Conservation (phyloP, 2,888 invertebrate genomes). For the Drosophila pseudotakahashii region DNA sequence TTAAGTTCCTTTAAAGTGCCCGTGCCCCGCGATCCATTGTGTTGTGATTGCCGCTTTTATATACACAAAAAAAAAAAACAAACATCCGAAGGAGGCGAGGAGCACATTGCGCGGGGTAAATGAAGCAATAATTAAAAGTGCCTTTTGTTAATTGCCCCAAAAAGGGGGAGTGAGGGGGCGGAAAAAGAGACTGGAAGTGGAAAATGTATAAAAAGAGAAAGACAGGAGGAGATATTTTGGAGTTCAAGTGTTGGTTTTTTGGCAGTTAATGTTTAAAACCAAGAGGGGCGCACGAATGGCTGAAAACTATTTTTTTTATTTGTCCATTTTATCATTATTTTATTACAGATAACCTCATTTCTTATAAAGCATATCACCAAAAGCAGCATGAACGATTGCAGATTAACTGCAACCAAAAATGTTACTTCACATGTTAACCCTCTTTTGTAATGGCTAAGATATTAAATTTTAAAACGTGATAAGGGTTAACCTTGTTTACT, state of each 20-base stretch:
- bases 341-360: constrained; percentile 2
- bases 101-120: constrained; percentile 46
- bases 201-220: constrained; percentile 15
- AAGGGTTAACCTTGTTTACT: constrained; percentile 55
- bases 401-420: background rate
- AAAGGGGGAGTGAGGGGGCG: constrained; percentile 19
- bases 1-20: constrained; percentile 62
- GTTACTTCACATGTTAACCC: background rate
- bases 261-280: constrained; percentile 48
- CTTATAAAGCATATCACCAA: background rate
- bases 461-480: too few relatives aligned
- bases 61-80: constrained; percentile 46
- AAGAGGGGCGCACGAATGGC: too few relatives aligned
- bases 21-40: constrained; percentile 23
- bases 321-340: background rate
- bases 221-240: constrained; percentile 6
- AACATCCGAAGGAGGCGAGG: constrained; percentile 14
- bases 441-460: too few relatives aligned
- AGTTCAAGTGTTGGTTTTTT: constrained; percentile 57
- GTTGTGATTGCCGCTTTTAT: constrained; percentile 43
- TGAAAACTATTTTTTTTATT: too few relatives aligned
- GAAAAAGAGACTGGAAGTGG: constrained; percentile 11
- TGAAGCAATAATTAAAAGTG: constrained; percentile 77
- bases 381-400: background rate
- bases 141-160: constrained; percentile 71